Base-by-base conservation (phyloP, 1,140 invertebrate genomes). In the Oedothorax gibbosus region DNA sequence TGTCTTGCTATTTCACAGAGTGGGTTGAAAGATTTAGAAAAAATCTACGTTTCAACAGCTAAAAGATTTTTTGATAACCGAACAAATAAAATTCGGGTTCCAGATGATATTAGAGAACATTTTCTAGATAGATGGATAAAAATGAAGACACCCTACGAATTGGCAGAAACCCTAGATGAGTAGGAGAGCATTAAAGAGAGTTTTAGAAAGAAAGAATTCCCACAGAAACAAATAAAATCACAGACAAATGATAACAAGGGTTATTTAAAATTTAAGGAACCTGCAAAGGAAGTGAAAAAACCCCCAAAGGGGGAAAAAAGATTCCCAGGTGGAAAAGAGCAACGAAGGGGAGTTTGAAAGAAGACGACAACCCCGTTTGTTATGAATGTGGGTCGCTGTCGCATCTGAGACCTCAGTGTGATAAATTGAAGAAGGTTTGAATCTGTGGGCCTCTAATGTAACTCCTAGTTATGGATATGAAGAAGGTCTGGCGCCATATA, bases 371-470 rank as follows among this genome's bases (percentile, higher is more conserved):
- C 60, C 51, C 35, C 57, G 60, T 14, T n/a, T 77, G 57, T 49
- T 77, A 77, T 49, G 75, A 77, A 49, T 77, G 75, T 60, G 21
- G 57, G 2, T 62, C 57, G 0, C 20, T 20, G 35, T 35, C 51
- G 15, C 75, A 64, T 53, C 75, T 77, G 5, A n/a, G 75, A 64
- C 20, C 57, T 10, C 75, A 77, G 15, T 77, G 75, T 8, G 57
- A 62, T 51, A 77, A 65, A 64, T 18, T 65, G 15, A 64, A 65
- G 60, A 77, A 64, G 11, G 51, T 15, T n/a, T 51, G 66, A 69
- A 60, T 18, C 51, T 57, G 15, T 35, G 15, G 15, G 21, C 15
- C 1, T 18, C 35, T 0, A 18, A 53, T 54, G 53, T 50, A 73
- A 54, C 49, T 73, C 6, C 14, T 10, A 73, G n/a, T 21, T n/a